These are phyloP conservation scores for Cydia fagiglandana DNA, from an alignment of 1,140 invertebrate genomes.

Conservation along the genomic window DNA sequence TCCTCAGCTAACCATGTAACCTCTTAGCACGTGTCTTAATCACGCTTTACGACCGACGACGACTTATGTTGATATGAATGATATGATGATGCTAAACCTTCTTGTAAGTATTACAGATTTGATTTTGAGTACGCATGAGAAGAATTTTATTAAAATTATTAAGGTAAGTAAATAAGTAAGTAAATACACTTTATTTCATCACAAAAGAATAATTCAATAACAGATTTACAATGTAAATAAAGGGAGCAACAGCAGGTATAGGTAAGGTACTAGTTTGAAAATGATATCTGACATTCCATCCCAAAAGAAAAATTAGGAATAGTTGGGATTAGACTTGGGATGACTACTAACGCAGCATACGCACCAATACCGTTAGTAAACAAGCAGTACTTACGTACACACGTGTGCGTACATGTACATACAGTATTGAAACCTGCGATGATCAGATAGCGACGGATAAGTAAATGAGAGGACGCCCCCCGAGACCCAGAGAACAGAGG, in stretches of 20 bases:
- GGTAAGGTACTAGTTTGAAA: no score
- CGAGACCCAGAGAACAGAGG: slow-evolving; percentile 35
- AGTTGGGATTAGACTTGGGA: no score
- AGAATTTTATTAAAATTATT: no score
- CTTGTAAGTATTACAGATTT: neutral
- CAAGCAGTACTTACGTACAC: neutral
- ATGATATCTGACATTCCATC: no score
- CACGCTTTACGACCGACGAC: slow-evolving; percentile 11
- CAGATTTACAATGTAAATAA: no score
- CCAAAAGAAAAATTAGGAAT: no score
- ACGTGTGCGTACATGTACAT: neutral
- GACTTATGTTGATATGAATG: neutral
- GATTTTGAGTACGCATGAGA: no score
- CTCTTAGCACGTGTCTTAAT: slow-evolving; percentile 24
- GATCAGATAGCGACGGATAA: slow-evolving; percentile 53
- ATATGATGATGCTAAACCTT: neutral
- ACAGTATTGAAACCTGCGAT: slow-evolving; percentile 41
- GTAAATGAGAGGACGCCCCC: slow-evolving; percentile 50
- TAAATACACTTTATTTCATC: no score
- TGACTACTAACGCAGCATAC: no score
- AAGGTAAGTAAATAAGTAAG: no score
- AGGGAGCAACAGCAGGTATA: no score
- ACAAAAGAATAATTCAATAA: no score
- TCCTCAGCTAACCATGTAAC: slow-evolving; percentile 10
- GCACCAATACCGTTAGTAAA: neutral